phyloP scores from a whole-genome alignment of 2,888 invertebrate species.

The Lithosia quadra region DNA sequence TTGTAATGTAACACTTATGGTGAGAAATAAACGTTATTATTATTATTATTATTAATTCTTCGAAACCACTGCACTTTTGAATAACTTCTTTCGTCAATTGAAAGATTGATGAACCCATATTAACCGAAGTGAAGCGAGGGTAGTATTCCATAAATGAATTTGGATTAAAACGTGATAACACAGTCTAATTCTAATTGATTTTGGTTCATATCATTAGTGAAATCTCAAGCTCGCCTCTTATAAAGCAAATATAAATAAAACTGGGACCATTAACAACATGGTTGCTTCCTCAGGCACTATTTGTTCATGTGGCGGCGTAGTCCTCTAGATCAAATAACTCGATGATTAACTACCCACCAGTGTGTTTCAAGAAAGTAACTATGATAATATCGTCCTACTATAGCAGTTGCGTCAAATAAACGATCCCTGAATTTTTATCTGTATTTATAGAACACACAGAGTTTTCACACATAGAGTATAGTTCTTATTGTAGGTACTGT shows the following conservation, averaged over 20 bases:
- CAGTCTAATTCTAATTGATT: not conserved
- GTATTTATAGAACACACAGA: not conserved
- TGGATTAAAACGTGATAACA: not conserved
- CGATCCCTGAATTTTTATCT: not conserved
- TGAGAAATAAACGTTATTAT: no score
- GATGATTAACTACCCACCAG: constrained; percentile 65
- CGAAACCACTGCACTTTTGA: no score
- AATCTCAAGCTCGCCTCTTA: constrained; percentile 10
- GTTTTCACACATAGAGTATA: not conserved
- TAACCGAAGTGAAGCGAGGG: no score
- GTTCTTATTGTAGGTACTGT: no score
- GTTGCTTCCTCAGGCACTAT: constrained; percentile 63
- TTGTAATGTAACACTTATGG: no score
- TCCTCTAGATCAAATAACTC: constrained; percentile 56
- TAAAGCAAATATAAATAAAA: constrained; percentile 55
- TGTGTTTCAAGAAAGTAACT: constrained; percentile 56
- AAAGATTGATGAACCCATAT: no score
- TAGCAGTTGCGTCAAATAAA: not conserved
- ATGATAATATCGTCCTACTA: not conserved
- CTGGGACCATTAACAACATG: constrained; percentile 21
- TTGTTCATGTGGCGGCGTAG: constrained; percentile 58
- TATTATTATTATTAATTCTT: no score
- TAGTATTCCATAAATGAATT: no score
- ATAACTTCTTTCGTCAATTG: no score
- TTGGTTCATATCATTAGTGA: not conserved